Percentiles rank a stretch among this genome's conserved stretches.
Evolutionary conservation across 1,140 invertebrate species (phyloP).

Genomic region (Tetramorium simillimum): DNA sequence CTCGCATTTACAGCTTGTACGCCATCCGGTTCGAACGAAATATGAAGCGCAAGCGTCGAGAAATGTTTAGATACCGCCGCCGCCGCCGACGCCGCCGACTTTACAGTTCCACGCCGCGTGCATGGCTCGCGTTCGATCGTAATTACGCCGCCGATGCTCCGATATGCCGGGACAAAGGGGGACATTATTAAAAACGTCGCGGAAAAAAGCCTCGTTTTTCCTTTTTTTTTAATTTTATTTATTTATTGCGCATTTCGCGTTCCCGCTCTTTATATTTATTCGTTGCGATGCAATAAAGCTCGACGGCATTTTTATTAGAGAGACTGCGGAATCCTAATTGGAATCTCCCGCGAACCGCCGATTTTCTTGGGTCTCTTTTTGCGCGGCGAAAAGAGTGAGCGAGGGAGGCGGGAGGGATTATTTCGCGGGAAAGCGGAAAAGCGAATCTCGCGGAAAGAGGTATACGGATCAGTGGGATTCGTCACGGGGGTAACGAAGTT

Average conservation of each 20-base stretch:
- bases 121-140: neutral
- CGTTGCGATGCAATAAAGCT: constrained; percentile 61
- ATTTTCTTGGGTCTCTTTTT: constrained; percentile 17
- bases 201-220: neutral
- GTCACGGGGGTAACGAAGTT: constrained; percentile 35
- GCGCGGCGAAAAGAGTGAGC: neutral
- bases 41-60: neutral
- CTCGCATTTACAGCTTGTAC: neutral
- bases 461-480: constrained; percentile 26
- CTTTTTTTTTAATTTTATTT: neutral
- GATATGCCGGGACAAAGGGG: neutral
- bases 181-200: constrained; percentile 16
- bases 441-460: neutral
- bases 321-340: constrained; percentile 66
- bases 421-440: constrained; percentile 22
- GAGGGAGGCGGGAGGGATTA: neutral
- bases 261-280: constrained; percentile 31
- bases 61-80: neutral
- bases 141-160: neutral
- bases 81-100: neutral
- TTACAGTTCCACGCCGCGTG: neutral
- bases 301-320: constrained; percentile 65
- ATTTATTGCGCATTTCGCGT: neutral
- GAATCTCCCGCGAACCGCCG: constrained; percentile 32
- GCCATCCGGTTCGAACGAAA: neutral